Conservation (phyloP, 1,140 invertebrate species). For the Homarus americanus region DNA sequence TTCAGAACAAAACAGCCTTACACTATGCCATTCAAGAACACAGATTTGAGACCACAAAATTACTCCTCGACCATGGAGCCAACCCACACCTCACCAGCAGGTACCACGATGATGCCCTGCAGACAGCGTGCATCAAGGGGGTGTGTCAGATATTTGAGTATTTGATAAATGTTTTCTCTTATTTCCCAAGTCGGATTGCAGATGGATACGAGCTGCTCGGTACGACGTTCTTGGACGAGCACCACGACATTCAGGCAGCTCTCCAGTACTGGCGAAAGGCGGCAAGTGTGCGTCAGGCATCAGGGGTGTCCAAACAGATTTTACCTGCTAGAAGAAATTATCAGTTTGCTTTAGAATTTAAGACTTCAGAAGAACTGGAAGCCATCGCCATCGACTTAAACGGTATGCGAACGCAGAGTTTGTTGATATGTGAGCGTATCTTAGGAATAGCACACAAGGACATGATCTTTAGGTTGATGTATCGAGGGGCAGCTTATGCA, state of each 20-base stretch:
- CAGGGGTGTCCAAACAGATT: conserved; percentile 75
- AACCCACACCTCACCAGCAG: conserved; percentile 86
- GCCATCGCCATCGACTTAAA: conserved; percentile 87
- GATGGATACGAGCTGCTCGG: conserved; percentile 92
- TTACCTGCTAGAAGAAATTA: conserved; percentile 82
- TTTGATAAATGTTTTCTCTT: conserved; percentile 81
- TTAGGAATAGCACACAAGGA: conserved; percentile 90
- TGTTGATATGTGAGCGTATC: conserved; percentile 90
- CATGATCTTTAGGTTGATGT: conserved; percentile 85
- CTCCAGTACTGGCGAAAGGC: conserved; percentile 76
- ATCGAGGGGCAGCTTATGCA: conserved; percentile 90
- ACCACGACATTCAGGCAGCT: conserved; percentile 77
- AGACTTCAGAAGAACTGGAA: conserved; percentile 85
- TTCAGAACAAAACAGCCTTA: conserved; percentile 93
- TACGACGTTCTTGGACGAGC: conserved; percentile 87
- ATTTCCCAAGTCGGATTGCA: conserved; percentile 82
- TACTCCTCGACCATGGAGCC: conserved; percentile 89
- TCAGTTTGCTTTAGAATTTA: conserved; percentile 85
- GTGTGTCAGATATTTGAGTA: conserved; percentile 89
- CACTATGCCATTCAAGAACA: conserved; percentile 96
- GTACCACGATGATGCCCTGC: conserved; percentile 93
- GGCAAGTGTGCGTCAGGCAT: conserved; percentile 76
- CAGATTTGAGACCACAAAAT: conserved; percentile 89
- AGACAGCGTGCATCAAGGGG: conserved; percentile 93
- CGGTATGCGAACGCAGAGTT: conserved; percentile 88